These are phyloP conservation scores for Papilio polyxenes DNA, from an alignment of 1,140 invertebrate genomes.

Conservation along the genomic window DNA sequence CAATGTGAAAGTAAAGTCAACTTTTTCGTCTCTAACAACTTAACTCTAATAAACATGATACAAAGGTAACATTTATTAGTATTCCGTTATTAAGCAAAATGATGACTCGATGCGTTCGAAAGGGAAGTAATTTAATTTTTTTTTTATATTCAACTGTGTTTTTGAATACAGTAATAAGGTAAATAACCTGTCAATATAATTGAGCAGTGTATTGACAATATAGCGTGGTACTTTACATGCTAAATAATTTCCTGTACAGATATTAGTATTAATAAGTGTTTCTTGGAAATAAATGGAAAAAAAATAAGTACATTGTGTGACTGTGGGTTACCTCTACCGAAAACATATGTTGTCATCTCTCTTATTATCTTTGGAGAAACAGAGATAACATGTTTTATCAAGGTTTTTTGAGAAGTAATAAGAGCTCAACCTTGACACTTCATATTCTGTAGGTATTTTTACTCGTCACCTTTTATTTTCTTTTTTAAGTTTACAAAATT, in stretches of 20 bases:
- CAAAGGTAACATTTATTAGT: neutral
- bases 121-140: neutral
- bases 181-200: neutral
- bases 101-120: neutral
- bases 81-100: neutral
- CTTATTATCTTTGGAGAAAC: neutral
- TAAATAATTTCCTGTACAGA: conserved; percentile 8
- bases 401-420: neutral
- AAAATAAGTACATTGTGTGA: neutral
- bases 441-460: too few relatives aligned
- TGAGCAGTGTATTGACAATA: neutral
- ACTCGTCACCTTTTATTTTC: too few relatives aligned
- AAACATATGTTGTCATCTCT: neutral
- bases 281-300: neutral
- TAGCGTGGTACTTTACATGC: neutral
- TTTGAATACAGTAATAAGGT: neutral
- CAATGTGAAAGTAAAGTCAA: too few relatives aligned
- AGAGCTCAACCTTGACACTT: neutral
- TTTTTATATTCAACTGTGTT: neutral
- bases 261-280: neutral
- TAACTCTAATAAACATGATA: too few relatives aligned
- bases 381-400: neutral
- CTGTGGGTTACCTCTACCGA: neutral
- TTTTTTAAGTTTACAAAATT: neutral
- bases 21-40: too few relatives aligned